Evolutionary conservation across 2,888 invertebrate genomes (phyloP).

Genomic region (Drosophila anomelani): DNA sequence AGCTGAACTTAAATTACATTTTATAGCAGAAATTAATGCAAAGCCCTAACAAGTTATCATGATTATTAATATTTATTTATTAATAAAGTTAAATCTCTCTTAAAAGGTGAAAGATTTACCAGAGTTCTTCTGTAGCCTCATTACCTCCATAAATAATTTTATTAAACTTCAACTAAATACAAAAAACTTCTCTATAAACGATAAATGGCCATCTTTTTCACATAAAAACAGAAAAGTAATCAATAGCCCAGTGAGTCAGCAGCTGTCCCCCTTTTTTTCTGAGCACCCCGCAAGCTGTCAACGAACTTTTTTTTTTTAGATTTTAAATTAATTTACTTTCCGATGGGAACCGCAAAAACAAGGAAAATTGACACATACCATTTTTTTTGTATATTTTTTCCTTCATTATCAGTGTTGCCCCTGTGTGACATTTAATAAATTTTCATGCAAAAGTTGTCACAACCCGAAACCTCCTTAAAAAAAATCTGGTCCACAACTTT

Average conservation of each 20-base stretch:
- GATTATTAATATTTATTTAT: neutral
- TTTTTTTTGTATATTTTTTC: constrained; percentile 18
- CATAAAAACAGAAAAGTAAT: constrained; percentile 13
- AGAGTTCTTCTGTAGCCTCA: neutral
- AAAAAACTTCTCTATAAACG: no score
- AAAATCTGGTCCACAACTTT: constrained; percentile 38
- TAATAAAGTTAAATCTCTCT: neutral
- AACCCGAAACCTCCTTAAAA: constrained; percentile 38
- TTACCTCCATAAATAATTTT: neutral
- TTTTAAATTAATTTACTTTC: constrained; percentile 50
- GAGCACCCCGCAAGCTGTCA: constrained; percentile 27
- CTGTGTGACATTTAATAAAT: constrained; percentile 70
- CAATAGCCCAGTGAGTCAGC: constrained; percentile 17
- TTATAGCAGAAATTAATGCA: neutral
- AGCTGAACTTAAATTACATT: constrained; percentile 1
- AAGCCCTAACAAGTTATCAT: neutral
- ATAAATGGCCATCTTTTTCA: neutral
- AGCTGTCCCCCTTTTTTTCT: constrained; percentile 7
- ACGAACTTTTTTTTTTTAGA: constrained; percentile 21
- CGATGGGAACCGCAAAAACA: constrained; percentile 40
- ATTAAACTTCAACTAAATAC: neutral
- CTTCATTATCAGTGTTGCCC: constrained; percentile 25
- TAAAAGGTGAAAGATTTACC: neutral
- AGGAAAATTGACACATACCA: constrained; percentile 62
- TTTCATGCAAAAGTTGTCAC: constrained; percentile 62